Percentiles rank a stretch among this genome's conserved stretches.
Conservation (phyloP, 1,140 invertebrate species). For the Lepidurus apus region DNA sequence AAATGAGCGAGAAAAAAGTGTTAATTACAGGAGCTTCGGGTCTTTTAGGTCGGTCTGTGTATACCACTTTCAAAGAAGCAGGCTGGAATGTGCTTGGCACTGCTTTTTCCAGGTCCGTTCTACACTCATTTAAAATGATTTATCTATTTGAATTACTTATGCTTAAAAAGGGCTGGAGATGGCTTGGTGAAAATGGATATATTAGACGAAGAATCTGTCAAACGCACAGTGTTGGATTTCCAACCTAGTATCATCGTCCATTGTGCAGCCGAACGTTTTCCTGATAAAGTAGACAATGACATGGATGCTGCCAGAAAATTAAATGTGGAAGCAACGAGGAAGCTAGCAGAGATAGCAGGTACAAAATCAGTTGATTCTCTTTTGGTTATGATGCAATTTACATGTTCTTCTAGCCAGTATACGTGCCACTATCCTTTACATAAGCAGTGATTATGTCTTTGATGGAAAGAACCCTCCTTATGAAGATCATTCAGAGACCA, state of each 20-base stretch:
- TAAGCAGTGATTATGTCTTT: conserved; percentile 58
- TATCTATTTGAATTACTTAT: conserved; percentile 5
- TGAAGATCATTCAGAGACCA: conserved; percentile 44
- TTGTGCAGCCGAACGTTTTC: conserved; percentile 51
- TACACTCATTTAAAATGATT: neutral
- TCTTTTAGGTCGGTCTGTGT: conserved; percentile 48
- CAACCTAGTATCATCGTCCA: conserved; percentile 52
- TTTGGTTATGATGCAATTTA: conserved; percentile 23
- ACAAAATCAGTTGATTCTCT: conserved; percentile 37
- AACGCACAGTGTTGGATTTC: conserved; percentile 42
- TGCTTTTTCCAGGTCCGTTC: conserved; percentile 46
- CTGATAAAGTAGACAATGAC: conserved; percentile 51
- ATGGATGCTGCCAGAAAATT: conserved; percentile 45
- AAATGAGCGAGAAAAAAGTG: conserved; percentile 36
- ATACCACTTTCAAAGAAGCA: conserved; percentile 41
- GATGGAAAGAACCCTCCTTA: conserved; percentile 53
- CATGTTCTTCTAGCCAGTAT: conserved; percentile 40
- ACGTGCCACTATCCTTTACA: conserved; percentile 49
- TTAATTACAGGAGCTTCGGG: conserved; percentile 53
- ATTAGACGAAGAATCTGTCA: conserved; percentile 42
- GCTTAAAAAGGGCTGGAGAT: conserved; percentile 37
- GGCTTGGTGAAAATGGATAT: conserved; percentile 46
- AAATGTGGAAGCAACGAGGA: conserved; percentile 48
- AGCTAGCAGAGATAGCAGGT: conserved; percentile 49
- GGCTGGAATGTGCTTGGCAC: conserved; percentile 46